Percentiles rank a stretch among this genome's conserved stretches.
These are phyloP conservation scores for Turdus rufiventris DNA, from an alignment of 2,113 vertebrate species.

Conservation along the genomic window DNA sequence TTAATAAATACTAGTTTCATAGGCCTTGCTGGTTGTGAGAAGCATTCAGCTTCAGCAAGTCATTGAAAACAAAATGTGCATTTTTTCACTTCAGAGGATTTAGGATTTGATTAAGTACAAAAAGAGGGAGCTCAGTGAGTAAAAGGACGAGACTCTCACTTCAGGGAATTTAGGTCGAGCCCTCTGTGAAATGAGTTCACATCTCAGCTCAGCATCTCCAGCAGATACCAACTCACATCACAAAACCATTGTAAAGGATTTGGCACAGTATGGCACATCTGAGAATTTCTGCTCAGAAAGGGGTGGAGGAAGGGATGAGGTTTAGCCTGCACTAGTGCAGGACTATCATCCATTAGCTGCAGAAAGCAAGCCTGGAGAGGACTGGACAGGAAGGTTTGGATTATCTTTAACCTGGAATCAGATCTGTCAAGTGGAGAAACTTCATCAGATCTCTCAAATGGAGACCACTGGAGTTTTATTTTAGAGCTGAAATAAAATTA, in stretches of 20 bases:
- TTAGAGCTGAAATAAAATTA: not conserved
- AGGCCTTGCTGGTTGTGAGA: constrained; percentile 64
- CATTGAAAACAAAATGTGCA: constrained; percentile 75
- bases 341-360: not conserved
- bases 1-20: constrained; percentile 63
- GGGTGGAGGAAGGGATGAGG: not conserved
- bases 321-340: not conserved
- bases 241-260: constrained; percentile 70
- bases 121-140: constrained; percentile 65
- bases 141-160: constrained; percentile 68
- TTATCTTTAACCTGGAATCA: not conserved
- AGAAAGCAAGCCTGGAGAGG: not conserved
- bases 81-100: constrained; percentile 82
- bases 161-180: constrained; percentile 75
- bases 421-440: not conserved
- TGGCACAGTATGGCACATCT: constrained; percentile 47
- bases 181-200: constrained; percentile 65
- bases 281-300: constrained; percentile 20
- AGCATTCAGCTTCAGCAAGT: constrained; percentile 69
- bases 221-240: constrained; percentile 69
- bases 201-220: constrained; percentile 64
- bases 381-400: not conserved
- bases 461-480: not conserved
- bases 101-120: constrained; percentile 76
- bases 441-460: not conserved